Evolutionary conservation across 2,888 invertebrate genomes (phyloP), one percentile per base, ranked within the genome.

Genomic region (Gortyna flavago): DNA sequence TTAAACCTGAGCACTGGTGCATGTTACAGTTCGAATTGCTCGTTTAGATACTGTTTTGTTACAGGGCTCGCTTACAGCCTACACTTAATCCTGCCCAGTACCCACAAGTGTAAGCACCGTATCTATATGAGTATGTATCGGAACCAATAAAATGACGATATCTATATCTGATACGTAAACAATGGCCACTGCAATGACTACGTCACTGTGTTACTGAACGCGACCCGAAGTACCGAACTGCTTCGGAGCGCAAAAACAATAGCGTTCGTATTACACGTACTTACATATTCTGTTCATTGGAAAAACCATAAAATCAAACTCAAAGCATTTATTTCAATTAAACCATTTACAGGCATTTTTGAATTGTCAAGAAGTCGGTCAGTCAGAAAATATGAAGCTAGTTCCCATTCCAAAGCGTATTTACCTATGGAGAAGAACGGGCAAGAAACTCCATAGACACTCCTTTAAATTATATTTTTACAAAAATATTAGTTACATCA

Each of bases 151-250:
- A 75, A 70, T 70, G 9, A 38, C 54, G 16, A 64, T 79, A 84
- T 86, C 84, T 72, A 41, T 69, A 75, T 79, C 32, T 75, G 84
- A 79, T 67, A 86, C 67, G 74, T 67, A 25, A 75, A 79, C 72
- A 78, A 64, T 70, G 61, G 83, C 54, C 35, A 48, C 32, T 57
- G 66, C 61, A 67, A 41, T 59, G 48, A 57, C 70, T 54, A 25
- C 64, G 54, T 70, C 61, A 70, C 35, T 68, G 68, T 57, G 67
- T 44, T 32, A 54, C 13, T 65, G 77, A 4, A n/a, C 32, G 81
- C 51, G 48, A 21, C 38, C 29, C 11, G n/a, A n/a, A 11, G 38
- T 16, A 38, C 51, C 41, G 54, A 29, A 18, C 72, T 41, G 83
- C 70, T 59, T 21, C 62, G 29, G 61, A 35, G 51, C 32, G 35